Percentiles rank a stretch among this genome's conserved stretches.
phyloP scores from a whole-genome alignment of 2,113 vertebrate genomes.

The Perccottus glenii region DNA sequence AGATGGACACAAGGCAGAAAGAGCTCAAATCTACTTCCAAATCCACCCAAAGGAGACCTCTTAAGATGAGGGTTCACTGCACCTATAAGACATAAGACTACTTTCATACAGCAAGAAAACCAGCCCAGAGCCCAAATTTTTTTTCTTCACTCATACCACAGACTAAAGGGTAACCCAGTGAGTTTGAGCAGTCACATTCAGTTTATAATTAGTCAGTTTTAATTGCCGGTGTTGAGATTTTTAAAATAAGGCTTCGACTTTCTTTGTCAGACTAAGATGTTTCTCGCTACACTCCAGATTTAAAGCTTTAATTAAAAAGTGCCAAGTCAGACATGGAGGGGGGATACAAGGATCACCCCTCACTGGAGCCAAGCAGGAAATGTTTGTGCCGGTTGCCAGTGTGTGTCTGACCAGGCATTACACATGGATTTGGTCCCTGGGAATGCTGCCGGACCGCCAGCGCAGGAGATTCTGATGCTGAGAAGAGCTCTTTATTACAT shows the following conservation, averaged over 20 bases:
- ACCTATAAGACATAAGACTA: conserved; percentile 43
- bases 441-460: conserved; percentile 70
- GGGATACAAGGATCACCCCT: conserved; percentile 49
- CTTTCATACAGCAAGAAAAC: background rate
- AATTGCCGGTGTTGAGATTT: background rate
- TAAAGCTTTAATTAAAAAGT: conserved; percentile 80
- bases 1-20: conserved; percentile 63
- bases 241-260: conserved; percentile 30
- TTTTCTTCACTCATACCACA: background rate
- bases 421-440: conserved; percentile 78
- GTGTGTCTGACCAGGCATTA: conserved; percentile 80
- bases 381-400: conserved; percentile 78
- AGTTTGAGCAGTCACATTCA: too few species aligned
- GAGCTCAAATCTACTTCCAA: conserved; percentile 59
- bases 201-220: too few species aligned
- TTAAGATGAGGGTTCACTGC: conserved; percentile 67
- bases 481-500: conserved; percentile 73
- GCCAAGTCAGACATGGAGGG: conserved; percentile 68
- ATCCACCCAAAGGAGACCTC: conserved; percentile 49
- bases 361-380: conserved; percentile 82
- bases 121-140: background rate
- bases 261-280: conserved; percentile 38
- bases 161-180: conserved; percentile 7
- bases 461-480: conserved; percentile 56
- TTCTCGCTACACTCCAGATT: conserved; percentile 55